A percentile compares a stretch with the other conserved stretches of the same genome.
Evolutionary conservation across 2,113 vertebrate species (phyloP).

Genomic region (Prochilodus magdalenae): DNA sequence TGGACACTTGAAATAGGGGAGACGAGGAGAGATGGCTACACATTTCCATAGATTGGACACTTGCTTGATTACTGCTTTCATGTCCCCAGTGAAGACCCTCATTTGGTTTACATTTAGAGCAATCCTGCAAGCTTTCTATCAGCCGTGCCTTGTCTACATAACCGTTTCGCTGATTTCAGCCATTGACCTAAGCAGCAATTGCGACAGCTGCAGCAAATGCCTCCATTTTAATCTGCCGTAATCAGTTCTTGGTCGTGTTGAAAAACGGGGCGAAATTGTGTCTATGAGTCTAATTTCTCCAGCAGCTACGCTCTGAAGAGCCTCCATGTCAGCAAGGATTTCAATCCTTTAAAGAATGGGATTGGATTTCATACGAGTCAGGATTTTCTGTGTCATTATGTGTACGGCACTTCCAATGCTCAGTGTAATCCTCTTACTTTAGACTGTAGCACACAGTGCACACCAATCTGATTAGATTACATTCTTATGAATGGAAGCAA

Average conservation of each 20-base stretch:
- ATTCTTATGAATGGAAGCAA: conserved; percentile 16
- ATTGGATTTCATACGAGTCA: conserved; percentile 17
- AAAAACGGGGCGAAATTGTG: not conserved
- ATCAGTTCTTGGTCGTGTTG: not conserved
- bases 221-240: not conserved
- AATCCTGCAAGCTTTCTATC: not conserved
- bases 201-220: conserved; percentile 5
- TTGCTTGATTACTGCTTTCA: conserved; percentile 17
- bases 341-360: conserved; percentile 11
- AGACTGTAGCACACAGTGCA: conserved; percentile 7
- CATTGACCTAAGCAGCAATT: conserved; percentile 5
- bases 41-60: conserved; percentile 4
- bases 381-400: conserved; percentile 19
- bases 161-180: not conserved
- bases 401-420: conserved; percentile 13
- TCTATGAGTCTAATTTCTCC: conserved; percentile 13
- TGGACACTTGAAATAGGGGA: not conserved
- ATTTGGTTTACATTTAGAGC: not conserved
- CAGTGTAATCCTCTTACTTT: conserved; percentile 23
- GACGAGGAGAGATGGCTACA: not conserved
- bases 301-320: not conserved
- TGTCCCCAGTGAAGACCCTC: not conserved
- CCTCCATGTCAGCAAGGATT: conserved; percentile 13
- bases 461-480: conserved; percentile 21
- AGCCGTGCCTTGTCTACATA: conserved; percentile 7